phyloP scores from a whole-genome alignment of 2,797 vertebrate species.

The Hoplostethus mediterraneus region DNA sequence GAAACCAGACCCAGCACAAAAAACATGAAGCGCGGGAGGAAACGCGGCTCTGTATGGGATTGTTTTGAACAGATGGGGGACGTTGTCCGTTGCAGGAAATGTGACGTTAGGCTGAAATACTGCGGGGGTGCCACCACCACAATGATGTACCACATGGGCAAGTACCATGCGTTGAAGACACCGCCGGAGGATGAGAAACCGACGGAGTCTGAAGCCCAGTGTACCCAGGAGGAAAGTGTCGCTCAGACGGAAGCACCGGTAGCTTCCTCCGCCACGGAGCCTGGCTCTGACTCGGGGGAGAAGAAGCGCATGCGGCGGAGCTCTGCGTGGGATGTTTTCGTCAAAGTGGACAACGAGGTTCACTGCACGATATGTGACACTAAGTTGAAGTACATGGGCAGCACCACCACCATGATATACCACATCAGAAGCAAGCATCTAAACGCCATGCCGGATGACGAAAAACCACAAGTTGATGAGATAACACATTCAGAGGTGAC shows the following conservation, averaged over 20 bases:
- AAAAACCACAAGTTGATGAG: conserved; percentile 20
- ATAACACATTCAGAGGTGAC: conserved; percentile 61
- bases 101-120: conserved; percentile 65
- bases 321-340: conserved; percentile 74
- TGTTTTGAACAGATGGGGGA: conserved; percentile 65
- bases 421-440: conserved; percentile 74
- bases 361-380: conserved; percentile 73
- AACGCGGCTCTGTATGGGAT: conserved; percentile 72
- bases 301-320: conserved; percentile 67
- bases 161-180: conserved; percentile 31
- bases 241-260: conserved; percentile 11
- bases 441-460: conserved; percentile 28
- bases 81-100: conserved; percentile 70
- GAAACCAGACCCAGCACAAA: too few relatives aligned
- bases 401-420: conserved; percentile 79
- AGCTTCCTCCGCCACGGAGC: conserved; percentile 12
- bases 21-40: conserved; percentile 57
- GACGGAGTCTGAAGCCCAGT: conserved; percentile 24
- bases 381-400: conserved; percentile 73
- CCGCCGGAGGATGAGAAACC: conserved; percentile 58
- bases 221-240: conserved; percentile 47
- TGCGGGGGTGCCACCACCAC: conserved; percentile 72
- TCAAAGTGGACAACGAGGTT: conserved; percentile 69
- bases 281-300: conserved; percentile 37
- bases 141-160: conserved; percentile 72